phyloP scores from a whole-genome alignment of 1,140 invertebrate species.

The Chrysopa pallens region DNA sequence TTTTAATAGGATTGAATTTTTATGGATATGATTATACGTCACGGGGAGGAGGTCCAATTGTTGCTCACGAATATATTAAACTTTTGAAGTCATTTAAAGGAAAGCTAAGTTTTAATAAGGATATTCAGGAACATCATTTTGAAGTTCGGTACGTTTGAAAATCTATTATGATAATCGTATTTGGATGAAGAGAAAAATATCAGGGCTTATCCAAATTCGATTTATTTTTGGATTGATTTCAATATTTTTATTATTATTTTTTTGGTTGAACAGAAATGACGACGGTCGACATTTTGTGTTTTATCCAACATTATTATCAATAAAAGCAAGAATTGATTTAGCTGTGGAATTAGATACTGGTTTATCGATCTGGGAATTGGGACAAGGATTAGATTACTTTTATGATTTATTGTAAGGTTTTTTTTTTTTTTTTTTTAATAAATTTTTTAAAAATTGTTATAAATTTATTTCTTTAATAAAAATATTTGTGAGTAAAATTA shows the following conservation, averaged over 20 bases:
- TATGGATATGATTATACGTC: slow-evolving; percentile 79
- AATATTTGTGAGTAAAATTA: too few relatives aligned
- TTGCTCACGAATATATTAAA: slow-evolving; percentile 59
- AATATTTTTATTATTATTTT: slow-evolving; percentile 11
- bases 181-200: too few relatives aligned
- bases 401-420: slow-evolving; percentile 68
- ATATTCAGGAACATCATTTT: slow-evolving; percentile 67
- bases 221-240: too few relatives aligned
- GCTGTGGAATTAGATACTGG: slow-evolving; percentile 64
- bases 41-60: slow-evolving; percentile 56
- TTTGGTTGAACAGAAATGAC: slow-evolving; percentile 28
- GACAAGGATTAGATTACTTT: slow-evolving; percentile 89
- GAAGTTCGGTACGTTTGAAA: slow-evolving; percentile 54
- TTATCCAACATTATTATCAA: slow-evolving; percentile 76
- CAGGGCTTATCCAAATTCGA: too few relatives aligned
- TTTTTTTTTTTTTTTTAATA: slow-evolving; percentile 1
- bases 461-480: too few relatives aligned
- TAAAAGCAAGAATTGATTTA: slow-evolving; percentile 60
- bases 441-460: not conserved
- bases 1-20: slow-evolving; percentile 81
- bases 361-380: slow-evolving; percentile 86
- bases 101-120: slow-evolving; percentile 58
- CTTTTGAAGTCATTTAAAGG: slow-evolving; percentile 43
- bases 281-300: slow-evolving; percentile 57
- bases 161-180: not conserved